A percentile compares a stretch with the other conserved stretches of the same genome.
Conservation (phyloP, 2,113 vertebrate genomes). For the Peucedramus taeniatus region DNA sequence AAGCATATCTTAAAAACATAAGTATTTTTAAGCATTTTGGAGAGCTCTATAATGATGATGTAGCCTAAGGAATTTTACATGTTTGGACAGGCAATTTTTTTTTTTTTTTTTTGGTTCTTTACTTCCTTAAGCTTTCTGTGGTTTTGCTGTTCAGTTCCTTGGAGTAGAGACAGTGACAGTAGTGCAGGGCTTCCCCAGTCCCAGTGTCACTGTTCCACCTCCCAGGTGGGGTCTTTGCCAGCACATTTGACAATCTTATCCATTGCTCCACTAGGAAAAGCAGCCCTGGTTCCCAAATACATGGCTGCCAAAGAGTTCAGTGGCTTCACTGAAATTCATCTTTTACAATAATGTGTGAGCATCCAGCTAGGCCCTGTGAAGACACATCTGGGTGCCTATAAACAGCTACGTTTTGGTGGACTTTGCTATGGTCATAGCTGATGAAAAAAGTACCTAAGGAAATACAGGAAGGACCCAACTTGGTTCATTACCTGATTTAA, state of each 20-base stretch:
- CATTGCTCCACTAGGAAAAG: not conserved
- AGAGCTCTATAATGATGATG: not conserved
- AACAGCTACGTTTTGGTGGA: not conserved
- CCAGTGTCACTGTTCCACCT: not conserved
- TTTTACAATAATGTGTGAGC: not conserved
- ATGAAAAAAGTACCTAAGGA: not conserved
- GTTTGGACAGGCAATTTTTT: conserved; percentile 4
- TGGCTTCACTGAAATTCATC: not conserved
- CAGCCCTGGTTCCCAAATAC: not conserved
- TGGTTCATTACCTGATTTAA: not conserved
- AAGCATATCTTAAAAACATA: not conserved
- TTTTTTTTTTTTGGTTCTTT: not conserved
- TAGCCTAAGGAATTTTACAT: not conserved
- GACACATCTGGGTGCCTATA: not conserved
- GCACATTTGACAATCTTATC: not conserved
- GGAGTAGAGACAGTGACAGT: not conserved
- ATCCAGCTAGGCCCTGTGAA: not conserved
- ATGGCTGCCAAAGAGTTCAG: not conserved
- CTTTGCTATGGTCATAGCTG: not conserved
- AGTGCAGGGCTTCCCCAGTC: not conserved
- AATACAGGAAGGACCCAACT: not conserved
- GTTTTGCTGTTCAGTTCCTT: not conserved
- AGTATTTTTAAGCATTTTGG: not conserved
- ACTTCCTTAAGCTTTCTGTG: not conserved
- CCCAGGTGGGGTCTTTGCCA: not conserved